Conservation (phyloP, 1,140 invertebrate genomes). For the Subanguina moxae region DNA sequence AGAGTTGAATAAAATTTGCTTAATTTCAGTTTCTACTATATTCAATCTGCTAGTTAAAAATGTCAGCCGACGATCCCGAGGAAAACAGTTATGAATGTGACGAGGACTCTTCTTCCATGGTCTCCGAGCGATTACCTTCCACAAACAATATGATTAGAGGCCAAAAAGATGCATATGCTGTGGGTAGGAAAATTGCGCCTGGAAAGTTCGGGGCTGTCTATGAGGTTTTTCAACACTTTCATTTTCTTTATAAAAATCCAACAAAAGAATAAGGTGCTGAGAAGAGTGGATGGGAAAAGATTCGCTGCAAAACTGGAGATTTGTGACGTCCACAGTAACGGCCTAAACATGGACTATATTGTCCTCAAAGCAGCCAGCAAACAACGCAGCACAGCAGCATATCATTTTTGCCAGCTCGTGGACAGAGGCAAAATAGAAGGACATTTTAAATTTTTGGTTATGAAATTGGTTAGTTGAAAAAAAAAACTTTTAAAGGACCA, state of each 20-base stretch:
- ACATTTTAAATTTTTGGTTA: slow-evolving; percentile 58
- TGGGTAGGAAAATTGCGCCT: slow-evolving; percentile 47
- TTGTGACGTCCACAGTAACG: slow-evolving; percentile 47
- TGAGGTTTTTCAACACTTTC: slow-evolving; percentile 42
- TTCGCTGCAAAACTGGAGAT: slow-evolving; percentile 57
- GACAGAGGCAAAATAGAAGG: slow-evolving; percentile 57
- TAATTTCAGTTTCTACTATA: no score
- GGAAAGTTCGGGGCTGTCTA: slow-evolving; percentile 56
- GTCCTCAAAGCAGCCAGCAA: slow-evolving; percentile 50
- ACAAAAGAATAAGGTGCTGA: slow-evolving; percentile 49
- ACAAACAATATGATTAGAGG: slow-evolving; percentile 52
- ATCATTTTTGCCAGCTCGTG: slow-evolving; percentile 43
- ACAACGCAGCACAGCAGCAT: slow-evolving; percentile 12
- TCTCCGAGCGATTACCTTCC: slow-evolving; percentile 40
- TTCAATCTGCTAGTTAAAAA: no score
- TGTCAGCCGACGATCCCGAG: slow-evolving; percentile 18
- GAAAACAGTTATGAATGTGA: slow-evolving; percentile 24
- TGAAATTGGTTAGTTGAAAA: slow-evolving; percentile 53
- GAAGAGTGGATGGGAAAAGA: slow-evolving; percentile 44
- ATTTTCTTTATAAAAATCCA: slow-evolving; percentile 9
- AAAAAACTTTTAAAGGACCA: no score
- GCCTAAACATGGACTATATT: slow-evolving; percentile 53
- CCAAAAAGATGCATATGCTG: slow-evolving; percentile 47
- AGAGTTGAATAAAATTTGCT: no score
- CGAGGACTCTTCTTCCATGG: slow-evolving; percentile 14